phyloP scores from a whole-genome alignment of 1,140 invertebrate species.

The Liolophura sinensis region DNA sequence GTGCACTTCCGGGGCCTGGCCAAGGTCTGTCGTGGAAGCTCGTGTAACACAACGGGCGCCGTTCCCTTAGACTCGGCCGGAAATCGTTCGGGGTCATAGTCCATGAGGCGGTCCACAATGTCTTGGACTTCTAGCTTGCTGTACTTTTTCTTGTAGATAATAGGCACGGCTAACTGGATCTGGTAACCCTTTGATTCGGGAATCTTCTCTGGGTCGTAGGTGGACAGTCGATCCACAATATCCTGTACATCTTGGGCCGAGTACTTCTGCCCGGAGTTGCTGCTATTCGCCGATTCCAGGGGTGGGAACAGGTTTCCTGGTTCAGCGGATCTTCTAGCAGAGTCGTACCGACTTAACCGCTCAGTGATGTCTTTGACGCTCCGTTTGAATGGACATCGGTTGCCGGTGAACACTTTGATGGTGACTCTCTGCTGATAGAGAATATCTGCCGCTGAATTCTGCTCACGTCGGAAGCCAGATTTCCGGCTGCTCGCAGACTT shows the following conservation, averaged over 20 bases:
- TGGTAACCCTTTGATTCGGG: slow-evolving; percentile 27
- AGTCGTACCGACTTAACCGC: too few species aligned
- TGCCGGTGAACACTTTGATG: too few species aligned
- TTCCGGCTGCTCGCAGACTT: too few species aligned
- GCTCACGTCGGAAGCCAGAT: too few species aligned
- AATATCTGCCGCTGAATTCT: too few species aligned
- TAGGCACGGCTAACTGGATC: slow-evolving; percentile 14
- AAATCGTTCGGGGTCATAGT: slow-evolving; percentile 17
- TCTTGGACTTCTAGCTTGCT: slow-evolving; percentile 22
- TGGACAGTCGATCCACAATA: slow-evolving; percentile 26
- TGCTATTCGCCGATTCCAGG: slow-evolving; percentile 7
- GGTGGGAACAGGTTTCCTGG: not conserved
- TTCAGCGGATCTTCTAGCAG: too few species aligned
- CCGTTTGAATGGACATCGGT: too few species aligned
- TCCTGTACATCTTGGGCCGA: slow-evolving; percentile 22
- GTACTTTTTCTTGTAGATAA: slow-evolving; percentile 26
- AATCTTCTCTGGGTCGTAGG: slow-evolving; percentile 29
- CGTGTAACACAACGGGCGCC: slow-evolving; percentile 10
- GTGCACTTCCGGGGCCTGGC: slow-evolving; percentile 14
- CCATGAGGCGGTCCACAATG: slow-evolving; percentile 26
- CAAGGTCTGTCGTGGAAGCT: slow-evolving; percentile 20
- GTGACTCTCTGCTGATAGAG: too few species aligned
- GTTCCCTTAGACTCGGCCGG: slow-evolving; percentile 19
- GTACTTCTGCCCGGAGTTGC: slow-evolving; percentile 20
- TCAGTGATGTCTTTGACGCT: too few species aligned